These are phyloP conservation scores for Helicoverpa assulta DNA, from an alignment of 2,888 invertebrate species.

Conservation along the genomic window DNA sequence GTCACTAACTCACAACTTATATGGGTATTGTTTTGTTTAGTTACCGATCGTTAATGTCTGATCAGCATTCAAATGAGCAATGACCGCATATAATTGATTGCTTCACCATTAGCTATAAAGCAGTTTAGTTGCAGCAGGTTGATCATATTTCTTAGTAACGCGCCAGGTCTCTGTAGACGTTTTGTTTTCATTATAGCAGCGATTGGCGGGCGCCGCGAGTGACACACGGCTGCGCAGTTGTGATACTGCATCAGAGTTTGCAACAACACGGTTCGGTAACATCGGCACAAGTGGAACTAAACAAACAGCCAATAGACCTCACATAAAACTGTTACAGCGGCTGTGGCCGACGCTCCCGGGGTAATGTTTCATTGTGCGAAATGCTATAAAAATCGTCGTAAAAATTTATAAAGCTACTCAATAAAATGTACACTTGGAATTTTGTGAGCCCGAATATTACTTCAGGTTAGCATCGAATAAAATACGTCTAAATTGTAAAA, in stretches of 20 bases:
- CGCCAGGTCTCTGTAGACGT: constrained; percentile 56
- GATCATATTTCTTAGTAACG: constrained; percentile 62
- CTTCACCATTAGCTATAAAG: constrained; percentile 28
- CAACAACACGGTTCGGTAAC: constrained; percentile 22
- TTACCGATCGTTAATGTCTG: not conserved
- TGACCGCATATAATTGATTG: constrained; percentile 41
- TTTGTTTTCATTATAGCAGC: constrained; percentile 64
- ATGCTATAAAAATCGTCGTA: constrained; percentile 84
- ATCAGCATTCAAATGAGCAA: constrained; percentile 8
- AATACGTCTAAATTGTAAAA: constrained; percentile 65
- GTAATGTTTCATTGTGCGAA: constrained; percentile 85
- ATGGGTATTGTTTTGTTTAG: not conserved
- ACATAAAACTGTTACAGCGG: constrained; percentile 76
- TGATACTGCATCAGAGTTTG: constrained; percentile 29
- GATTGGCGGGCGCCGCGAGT: constrained; percentile 50
- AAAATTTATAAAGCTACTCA: constrained; percentile 85
- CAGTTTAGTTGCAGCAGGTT: constrained; percentile 53
- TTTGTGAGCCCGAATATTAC: constrained; percentile 80
- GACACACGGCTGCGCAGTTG: constrained; percentile 52
- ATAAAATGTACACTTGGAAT: constrained; percentile 84
- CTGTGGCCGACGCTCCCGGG: constrained; percentile 67
- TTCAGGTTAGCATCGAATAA: constrained; percentile 75
- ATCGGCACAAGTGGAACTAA: constrained; percentile 67
- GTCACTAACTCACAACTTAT: not conserved
- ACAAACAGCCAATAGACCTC: constrained; percentile 71